Conservation (phyloP, 1,140 invertebrate species). For the Diabrotica virgifera region DNA sequence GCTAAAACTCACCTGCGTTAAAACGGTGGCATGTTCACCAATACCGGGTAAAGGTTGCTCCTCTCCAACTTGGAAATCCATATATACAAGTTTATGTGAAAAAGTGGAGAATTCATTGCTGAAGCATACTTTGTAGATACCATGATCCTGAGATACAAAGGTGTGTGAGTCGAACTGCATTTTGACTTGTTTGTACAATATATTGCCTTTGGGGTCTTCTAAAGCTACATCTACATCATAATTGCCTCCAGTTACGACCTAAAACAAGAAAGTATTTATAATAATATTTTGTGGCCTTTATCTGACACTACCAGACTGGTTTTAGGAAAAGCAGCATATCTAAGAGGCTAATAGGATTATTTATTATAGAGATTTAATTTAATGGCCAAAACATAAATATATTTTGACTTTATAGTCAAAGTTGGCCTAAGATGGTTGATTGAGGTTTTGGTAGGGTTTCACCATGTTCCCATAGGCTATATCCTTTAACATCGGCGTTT, state of each 20-base stretch:
- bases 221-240: slow-evolving; percentile 97
- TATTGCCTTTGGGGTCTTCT: slow-evolving; percentile 82
- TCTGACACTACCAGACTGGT: no score
- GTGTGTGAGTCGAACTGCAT: slow-evolving; percentile 92
- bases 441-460: no score
- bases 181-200: slow-evolving; percentile 90
- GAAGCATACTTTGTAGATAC: slow-evolving; percentile 90
- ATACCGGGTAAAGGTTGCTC: slow-evolving; percentile 78
- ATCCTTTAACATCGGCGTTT: no score
- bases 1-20: slow-evolving; percentile 78
- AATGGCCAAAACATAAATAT: no score
- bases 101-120: slow-evolving; percentile 99
- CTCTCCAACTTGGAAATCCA: slow-evolving; percentile 96
- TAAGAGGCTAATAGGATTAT: no score
- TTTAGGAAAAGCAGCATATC: not conserved
- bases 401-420: no score
- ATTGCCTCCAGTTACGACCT: slow-evolving; percentile 98
- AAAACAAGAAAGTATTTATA: slow-evolving; percentile 37
- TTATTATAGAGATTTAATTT: no score
- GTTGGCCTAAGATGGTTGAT: no score
- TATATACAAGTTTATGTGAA: slow-evolving; percentile 98
- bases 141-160: slow-evolving; percentile 73
- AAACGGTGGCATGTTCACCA: slow-evolving; percentile 86
- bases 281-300: slow-evolving; percentile 11
- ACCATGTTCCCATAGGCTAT: no score